Conservation (phyloP, 2,797 vertebrate species). For the Crax fasciolata region DNA sequence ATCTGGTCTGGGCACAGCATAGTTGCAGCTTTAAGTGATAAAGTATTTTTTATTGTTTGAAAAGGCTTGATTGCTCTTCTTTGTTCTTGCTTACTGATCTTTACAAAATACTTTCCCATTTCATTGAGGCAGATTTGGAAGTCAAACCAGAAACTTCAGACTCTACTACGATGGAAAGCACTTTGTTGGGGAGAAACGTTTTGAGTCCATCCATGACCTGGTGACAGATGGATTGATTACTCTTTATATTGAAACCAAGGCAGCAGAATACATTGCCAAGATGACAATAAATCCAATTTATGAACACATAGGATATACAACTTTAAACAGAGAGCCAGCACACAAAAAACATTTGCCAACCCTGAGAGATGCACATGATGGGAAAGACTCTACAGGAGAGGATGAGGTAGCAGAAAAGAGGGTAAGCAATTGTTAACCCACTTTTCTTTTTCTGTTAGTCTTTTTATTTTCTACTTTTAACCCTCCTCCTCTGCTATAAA, state of each 20-base stretch:
- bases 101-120: conserved; percentile 82
- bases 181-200: conserved; percentile 97
- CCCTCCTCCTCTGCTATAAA: background rate
- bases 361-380: conserved; percentile 89
- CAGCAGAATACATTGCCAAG: conserved; percentile 93
- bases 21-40: conserved; percentile 67
- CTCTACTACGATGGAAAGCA: conserved; percentile 99
- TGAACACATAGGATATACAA: conserved; percentile 99
- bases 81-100: conserved; percentile 78
- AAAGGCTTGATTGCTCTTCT: conserved; percentile 79
- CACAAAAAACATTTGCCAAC: conserved; percentile 90
- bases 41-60: conserved; percentile 68
- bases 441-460: conserved; percentile 68
- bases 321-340: conserved; percentile 95
- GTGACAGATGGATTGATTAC: conserved; percentile 95
- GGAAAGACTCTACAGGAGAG: conserved; percentile 87
- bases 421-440: conserved; percentile 88
- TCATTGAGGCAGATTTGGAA: conserved; percentile 94
- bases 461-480: conserved; percentile 44
- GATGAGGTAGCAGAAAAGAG: conserved; percentile 90
- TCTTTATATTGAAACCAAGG: conserved; percentile 93
- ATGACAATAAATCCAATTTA: conserved; percentile 99
- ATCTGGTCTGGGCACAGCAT: conserved; percentile 9
- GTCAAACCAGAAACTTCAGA: conserved; percentile 97
- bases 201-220: conserved; percentile 94